Conservation (phyloP, 2,888 invertebrate species). For the Drosophila emarginata region DNA sequence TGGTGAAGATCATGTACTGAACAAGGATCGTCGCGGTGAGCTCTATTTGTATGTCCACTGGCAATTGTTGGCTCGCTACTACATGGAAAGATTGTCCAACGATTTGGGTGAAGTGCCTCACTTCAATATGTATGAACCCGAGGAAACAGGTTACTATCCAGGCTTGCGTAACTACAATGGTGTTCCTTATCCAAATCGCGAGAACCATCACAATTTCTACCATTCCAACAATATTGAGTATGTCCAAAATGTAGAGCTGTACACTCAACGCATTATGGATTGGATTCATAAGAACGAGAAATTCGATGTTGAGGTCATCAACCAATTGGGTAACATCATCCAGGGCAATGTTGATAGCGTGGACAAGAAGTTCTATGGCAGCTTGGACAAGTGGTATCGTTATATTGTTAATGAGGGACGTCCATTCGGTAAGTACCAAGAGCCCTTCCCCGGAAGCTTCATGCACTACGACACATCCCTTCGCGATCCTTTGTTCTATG, state of each 20-base stretch:
- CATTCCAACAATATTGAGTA: constrained; percentile 70
- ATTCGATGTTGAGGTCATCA: constrained; percentile 79
- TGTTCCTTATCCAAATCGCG: constrained; percentile 86
- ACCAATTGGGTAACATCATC: constrained; percentile 84
- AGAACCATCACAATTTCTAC: constrained; percentile 84
- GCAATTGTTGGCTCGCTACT: constrained; percentile 83
- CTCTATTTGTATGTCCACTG: constrained; percentile 83
- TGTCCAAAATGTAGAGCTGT: constrained; percentile 82
- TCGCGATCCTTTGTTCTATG: constrained; percentile 89
- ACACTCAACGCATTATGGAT: constrained; percentile 86
- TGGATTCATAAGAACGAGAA: constrained; percentile 69
- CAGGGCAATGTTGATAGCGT: constrained; percentile 84
- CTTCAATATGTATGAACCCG: constrained; percentile 84
- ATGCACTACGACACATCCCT: constrained; percentile 87
- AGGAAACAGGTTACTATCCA: constrained; percentile 86
- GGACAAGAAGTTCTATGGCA: constrained; percentile 84
- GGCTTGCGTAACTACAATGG: constrained; percentile 87
- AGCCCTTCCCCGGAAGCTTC: constrained; percentile 82
- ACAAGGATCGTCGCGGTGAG: constrained; percentile 82
- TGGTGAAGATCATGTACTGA: constrained; percentile 74
- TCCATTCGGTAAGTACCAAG: constrained; percentile 70
- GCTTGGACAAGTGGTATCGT: constrained; percentile 83
- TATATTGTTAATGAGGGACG: constrained; percentile 84
- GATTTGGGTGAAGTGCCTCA: constrained; percentile 86
- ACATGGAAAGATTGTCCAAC: constrained; percentile 86